Percentiles rank a stretch among this genome's conserved stretches.
Evolutionary conservation across 2,888 invertebrate genomes (phyloP).

Genomic region (Hemicrepidius hirtus): DNA sequence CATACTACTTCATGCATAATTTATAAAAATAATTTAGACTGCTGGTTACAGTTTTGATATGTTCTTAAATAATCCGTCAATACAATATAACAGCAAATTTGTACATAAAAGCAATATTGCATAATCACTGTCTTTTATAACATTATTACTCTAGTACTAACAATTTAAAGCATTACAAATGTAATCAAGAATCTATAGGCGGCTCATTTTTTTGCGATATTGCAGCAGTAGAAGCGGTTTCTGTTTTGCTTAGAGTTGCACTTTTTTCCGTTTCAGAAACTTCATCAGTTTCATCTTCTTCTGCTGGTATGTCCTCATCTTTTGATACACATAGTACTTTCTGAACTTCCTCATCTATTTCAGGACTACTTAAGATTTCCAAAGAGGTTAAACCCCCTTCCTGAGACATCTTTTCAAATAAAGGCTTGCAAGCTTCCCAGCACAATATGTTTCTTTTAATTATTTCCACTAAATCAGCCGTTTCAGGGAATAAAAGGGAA

Average conservation of each 20-base stretch:
- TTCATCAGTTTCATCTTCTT: background rate
- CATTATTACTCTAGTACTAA: background rate
- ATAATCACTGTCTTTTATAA: background rate
- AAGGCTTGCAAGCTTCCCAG: conserved; percentile 75
- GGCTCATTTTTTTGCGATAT: no score
- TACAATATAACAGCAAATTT: no score
- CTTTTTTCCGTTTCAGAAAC: background rate
- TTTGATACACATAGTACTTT: conserved; percentile 8
- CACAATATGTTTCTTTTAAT: conserved; percentile 75
- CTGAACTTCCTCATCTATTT: conserved; percentile 62
- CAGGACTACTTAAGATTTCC: conserved; percentile 63
- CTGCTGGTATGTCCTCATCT: background rate
- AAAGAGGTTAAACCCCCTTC: conserved; percentile 61
- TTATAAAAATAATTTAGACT: no score
- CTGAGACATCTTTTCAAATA: conserved; percentile 65
- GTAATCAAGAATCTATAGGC: background rate
- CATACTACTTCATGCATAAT: no score
- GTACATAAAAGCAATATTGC: background rate
- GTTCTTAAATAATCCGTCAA: background rate
- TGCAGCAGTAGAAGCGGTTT: no score
- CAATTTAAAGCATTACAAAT: background rate
- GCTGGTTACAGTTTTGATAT: background rate
- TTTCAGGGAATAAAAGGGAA: conserved; percentile 74
- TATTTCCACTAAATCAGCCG: conserved; percentile 71
- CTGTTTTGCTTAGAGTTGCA: background rate